Evolutionary conservation across 2,113 vertebrate species (phyloP).

Genomic region (Podocnemis expansa): DNA sequence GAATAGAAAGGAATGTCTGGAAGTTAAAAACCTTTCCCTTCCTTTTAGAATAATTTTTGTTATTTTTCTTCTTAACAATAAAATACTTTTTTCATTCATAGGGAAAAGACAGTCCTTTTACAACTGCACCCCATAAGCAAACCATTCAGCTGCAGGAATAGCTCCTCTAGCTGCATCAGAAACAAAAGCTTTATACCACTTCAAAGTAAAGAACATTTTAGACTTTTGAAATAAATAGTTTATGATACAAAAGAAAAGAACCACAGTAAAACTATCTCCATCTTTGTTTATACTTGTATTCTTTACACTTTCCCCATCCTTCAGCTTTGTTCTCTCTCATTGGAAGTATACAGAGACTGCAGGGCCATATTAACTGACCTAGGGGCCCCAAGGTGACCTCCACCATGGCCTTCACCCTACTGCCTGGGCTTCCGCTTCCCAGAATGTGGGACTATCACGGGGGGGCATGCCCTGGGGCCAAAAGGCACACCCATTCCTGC

Average conservation of each 20-base stretch:
- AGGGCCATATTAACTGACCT: no score
- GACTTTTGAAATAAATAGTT: background rate
- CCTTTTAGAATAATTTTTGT: background rate
- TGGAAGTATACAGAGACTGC: background rate
- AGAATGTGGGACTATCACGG: no score
- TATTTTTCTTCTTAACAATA: background rate
- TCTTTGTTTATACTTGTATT: conserved; percentile 1
- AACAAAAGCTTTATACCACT: background rate
- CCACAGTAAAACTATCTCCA: background rate
- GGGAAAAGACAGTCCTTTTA: background rate
- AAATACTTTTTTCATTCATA: background rate
- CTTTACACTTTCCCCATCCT: background rate
- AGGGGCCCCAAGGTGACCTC: no score
- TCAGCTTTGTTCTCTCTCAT: background rate
- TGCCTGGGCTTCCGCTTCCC: no score
- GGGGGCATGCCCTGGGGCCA: no score
- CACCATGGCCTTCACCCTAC: no score
- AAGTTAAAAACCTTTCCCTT: background rate
- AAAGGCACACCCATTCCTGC: no score
- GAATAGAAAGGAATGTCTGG: background rate
- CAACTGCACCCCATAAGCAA: background rate
- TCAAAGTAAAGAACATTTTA: conserved; percentile 13
- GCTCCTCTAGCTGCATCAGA: background rate
- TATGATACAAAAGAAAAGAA: conserved; percentile 6
- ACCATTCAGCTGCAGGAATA: background rate